These are phyloP conservation scores for Marisa cornuarietis DNA, from an alignment of 1,140 invertebrate genomes.

Conservation along the genomic window DNA sequence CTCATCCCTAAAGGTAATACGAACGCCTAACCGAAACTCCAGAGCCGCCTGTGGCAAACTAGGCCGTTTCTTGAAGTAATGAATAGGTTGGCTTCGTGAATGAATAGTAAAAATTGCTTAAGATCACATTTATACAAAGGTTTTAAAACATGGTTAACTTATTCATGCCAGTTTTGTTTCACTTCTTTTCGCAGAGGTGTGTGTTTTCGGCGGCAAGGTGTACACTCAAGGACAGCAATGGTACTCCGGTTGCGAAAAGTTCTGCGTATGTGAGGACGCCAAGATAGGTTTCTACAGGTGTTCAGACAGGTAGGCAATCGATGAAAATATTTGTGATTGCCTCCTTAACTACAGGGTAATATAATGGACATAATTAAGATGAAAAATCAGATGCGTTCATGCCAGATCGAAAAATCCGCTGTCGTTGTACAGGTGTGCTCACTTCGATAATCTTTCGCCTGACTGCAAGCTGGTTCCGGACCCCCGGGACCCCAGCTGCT, in stretches of 20 bases:
- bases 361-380: background rate
- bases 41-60: background rate
- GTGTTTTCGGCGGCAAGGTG: constrained; percentile 43
- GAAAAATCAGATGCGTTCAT: background rate
- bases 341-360: background rate
- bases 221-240: constrained; percentile 49
- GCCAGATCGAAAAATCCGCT: too few relatives aligned
- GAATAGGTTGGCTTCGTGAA: too few relatives aligned
- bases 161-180: background rate
- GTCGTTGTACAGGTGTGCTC: constrained; percentile 36
- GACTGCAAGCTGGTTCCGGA: constrained; percentile 46
- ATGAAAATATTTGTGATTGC: background rate
- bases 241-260: constrained; percentile 47
- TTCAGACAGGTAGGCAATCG: constrained; percentile 38
- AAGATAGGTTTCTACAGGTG: constrained; percentile 44
- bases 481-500: constrained; percentile 46
- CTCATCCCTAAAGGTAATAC: constrained; percentile 1
- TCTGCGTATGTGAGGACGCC: constrained; percentile 49
- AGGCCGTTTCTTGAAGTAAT: too few relatives aligned
- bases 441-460: constrained; percentile 29
- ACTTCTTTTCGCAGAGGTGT: constrained; percentile 28
- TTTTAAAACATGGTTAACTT: background rate
- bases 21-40: background rate
- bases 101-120: too few relatives aligned
- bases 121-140: background rate